Conservation (phyloP, 2,113 vertebrate species). For the Siniperca knerii region DNA sequence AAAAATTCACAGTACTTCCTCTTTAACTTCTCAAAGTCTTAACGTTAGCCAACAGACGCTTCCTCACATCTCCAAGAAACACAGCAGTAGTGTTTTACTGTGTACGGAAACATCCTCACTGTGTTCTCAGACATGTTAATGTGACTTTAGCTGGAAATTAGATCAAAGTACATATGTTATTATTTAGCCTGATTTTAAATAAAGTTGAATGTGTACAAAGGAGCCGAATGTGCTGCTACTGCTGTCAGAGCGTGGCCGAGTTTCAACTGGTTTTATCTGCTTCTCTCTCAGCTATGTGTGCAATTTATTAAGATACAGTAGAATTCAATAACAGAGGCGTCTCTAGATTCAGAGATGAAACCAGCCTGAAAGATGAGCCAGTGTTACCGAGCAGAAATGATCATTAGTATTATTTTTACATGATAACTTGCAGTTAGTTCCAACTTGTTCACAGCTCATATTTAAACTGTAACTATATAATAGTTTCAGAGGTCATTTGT, state of each 20-base stretch:
- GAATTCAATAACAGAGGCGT: background rate
- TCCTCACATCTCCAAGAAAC: no score
- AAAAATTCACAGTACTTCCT: background rate
- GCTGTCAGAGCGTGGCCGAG: background rate
- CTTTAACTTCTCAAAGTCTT: no score
- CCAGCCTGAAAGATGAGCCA: no score
- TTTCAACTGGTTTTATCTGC: background rate
- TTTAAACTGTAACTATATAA: no score
- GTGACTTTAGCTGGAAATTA: background rate
- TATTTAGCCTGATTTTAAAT: background rate
- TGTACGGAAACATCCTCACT: background rate
- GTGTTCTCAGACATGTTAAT: background rate
- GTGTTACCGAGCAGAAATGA: no score
- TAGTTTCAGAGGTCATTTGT: no score
- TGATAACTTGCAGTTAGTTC: no score
- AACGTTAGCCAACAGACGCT: no score
- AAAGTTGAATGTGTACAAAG: background rate
- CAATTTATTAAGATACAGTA: background rate
- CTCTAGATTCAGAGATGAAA: background rate
- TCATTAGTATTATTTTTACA: no score
- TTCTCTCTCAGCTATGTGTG: background rate
- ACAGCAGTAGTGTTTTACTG: no score
- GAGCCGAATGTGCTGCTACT: no score
- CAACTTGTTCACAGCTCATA: no score
- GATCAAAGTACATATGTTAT: background rate